A percentile compares a stretch with the other conserved stretches of the same genome.
Conservation (phyloP, 2,113 vertebrate species). For the Mugil cephalus region DNA sequence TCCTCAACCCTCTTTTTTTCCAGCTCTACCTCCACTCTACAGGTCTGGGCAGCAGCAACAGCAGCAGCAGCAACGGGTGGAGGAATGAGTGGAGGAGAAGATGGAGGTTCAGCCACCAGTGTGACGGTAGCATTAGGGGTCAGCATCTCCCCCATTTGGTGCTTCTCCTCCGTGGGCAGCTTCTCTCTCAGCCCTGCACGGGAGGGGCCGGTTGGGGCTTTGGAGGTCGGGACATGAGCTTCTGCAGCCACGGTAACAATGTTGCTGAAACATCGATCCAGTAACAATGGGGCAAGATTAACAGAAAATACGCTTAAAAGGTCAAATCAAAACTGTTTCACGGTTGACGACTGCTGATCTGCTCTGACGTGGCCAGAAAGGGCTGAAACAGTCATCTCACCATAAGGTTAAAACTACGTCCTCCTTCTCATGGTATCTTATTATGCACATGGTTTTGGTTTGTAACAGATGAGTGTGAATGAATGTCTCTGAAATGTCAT, state of each 20-base stretch:
- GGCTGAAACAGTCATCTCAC: conserved; percentile 7
- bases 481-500: background rate
- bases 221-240: conserved; percentile 65
- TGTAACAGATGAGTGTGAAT: background rate
- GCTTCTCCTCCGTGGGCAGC: conserved; percentile 66
- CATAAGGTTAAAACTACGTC: background rate
- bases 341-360: conserved; percentile 22
- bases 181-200: conserved; percentile 57
- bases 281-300: conserved; percentile 68
- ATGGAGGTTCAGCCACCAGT: conserved; percentile 66
- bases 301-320: conserved; percentile 23
- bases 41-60: conserved; percentile 74
- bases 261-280: conserved; percentile 76
- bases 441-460: background rate
- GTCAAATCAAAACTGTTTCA: conserved; percentile 32
- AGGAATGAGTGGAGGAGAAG: conserved; percentile 66
- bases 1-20: conserved; percentile 36
- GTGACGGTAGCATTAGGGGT: conserved; percentile 40
- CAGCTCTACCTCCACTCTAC: conserved; percentile 45
- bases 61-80: conserved; percentile 75
- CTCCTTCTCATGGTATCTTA: background rate
- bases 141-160: conserved; percentile 65
- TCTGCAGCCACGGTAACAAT: conserved; percentile 57
- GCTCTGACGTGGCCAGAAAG: background rate
- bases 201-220: conserved; percentile 65